These are phyloP conservation scores for Tenthredo amoena DNA, from an alignment of 2,888 invertebrate species.

Conservation along the genomic window DNA sequence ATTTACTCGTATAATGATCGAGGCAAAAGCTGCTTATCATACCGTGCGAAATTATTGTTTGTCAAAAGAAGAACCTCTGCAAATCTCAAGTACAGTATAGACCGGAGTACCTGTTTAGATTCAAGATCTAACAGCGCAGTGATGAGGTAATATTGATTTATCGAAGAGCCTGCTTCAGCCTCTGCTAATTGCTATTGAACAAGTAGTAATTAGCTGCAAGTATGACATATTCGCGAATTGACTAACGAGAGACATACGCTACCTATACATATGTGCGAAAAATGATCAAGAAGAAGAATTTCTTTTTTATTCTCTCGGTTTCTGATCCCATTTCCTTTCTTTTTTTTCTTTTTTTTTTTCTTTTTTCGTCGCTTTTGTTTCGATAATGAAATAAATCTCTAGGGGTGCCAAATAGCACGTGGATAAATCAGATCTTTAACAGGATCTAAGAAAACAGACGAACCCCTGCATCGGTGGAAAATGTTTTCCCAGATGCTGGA, in stretches of 20 bases:
- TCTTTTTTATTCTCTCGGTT: background rate
- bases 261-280: background rate
- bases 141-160: too few species aligned
- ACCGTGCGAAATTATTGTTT: background rate
- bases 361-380: background rate
- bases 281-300: too few species aligned
- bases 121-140: background rate
- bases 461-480: background rate
- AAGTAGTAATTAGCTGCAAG: too few species aligned
- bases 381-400: conserved; percentile 9
- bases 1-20: background rate
- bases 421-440: conserved; percentile 32
- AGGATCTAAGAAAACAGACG: conserved; percentile 34
- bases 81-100: background rate
- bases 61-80: background rate
- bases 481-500: conserved; percentile 47
- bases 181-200: too few species aligned
- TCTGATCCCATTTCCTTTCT: background rate
- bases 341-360: background rate
- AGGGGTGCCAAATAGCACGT: background rate
- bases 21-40: background rate
- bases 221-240: too few species aligned
- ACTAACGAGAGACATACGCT: background rate
- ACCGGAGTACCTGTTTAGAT: background rate
- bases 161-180: too few species aligned